These are phyloP conservation scores for Leptinotarsa peninsularis DNA, from an alignment of 2,888 invertebrate genomes.

Conservation along the genomic window DNA sequence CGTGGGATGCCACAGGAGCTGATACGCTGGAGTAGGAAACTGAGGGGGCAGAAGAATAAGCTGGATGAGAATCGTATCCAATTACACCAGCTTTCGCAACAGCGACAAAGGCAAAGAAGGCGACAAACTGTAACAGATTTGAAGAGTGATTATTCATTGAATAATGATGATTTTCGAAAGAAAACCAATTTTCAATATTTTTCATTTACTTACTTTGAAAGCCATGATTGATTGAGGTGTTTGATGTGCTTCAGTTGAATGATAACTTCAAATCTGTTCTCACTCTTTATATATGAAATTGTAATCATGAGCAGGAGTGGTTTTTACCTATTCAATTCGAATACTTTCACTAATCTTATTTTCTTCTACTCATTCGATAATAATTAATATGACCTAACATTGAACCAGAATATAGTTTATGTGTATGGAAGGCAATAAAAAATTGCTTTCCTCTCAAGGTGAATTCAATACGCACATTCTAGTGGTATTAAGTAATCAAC, in stretches of 20 bases:
- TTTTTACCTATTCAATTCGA: neutral
- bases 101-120: slow-evolving; percentile 53
- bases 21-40: slow-evolving; percentile 54
- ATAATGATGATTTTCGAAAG: neutral
- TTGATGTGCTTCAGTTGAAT: slow-evolving; percentile 22
- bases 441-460: neutral
- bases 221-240: slow-evolving; percentile 46
- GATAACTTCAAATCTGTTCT: neutral
- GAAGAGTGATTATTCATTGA: slow-evolving; percentile 1
- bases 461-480: neutral
- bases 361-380: neutral
- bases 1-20: slow-evolving; percentile 25
- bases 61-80: slow-evolving; percentile 36
- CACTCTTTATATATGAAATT: neutral
- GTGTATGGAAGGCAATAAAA: neutral
- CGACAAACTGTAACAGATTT: slow-evolving; percentile 52
- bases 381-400: neutral
- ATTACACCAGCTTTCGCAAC: slow-evolving; percentile 52
- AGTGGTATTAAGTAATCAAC: neutral
- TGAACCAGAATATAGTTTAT: neutral
- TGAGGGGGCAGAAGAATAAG: slow-evolving; percentile 41
- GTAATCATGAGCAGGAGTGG: neutral
- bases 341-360: neutral
- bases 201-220: slow-evolving; percentile 52
- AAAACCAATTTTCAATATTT: neutral